A percentile compares a stretch with the other conserved stretches of the same genome.
These are phyloP conservation scores for Heliothis virescens DNA, from an alignment of 1,140 invertebrate genomes.

Conservation along the genomic window DNA sequence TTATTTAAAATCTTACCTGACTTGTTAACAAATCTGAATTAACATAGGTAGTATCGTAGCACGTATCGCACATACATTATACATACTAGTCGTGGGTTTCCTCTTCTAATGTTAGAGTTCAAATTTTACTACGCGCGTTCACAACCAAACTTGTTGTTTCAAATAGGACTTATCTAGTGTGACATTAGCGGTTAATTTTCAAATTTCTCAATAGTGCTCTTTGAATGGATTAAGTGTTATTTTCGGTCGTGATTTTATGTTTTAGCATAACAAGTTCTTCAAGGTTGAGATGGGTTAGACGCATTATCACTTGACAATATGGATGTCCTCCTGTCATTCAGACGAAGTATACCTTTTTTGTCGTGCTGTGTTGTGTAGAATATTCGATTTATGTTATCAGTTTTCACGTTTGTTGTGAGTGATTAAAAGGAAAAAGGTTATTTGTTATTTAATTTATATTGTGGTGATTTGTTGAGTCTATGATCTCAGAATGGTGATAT, in stretches of 20 bases:
- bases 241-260: constrained; percentile 68
- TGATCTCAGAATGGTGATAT: constrained; percentile 20
- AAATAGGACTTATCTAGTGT: constrained; percentile 15
- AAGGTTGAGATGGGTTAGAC: constrained; percentile 66
- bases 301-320: constrained; percentile 64
- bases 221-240: constrained; percentile 58
- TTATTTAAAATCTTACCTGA: not conserved
- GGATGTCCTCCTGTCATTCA: constrained; percentile 57
- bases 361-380: constrained; percentile 7
- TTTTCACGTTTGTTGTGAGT: constrained; percentile 8
- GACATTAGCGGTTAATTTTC: constrained; percentile 34
- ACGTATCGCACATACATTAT: not conserved
- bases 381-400: constrained; percentile 15
- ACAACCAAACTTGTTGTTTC: constrained; percentile 5
- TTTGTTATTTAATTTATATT: not conserved
- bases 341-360: constrained; percentile 34
- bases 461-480: not conserved
- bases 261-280: constrained; percentile 79
- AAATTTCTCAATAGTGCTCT: constrained; percentile 48
- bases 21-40: not conserved
- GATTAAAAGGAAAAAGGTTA: not conserved
- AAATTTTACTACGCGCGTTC: constrained; percentile 9
- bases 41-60: not conserved
- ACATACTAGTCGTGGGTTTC: not conserved
- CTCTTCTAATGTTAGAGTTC: not conserved